Conservation (phyloP, 2,797 vertebrate genomes). For the Brotula barbata region DNA sequence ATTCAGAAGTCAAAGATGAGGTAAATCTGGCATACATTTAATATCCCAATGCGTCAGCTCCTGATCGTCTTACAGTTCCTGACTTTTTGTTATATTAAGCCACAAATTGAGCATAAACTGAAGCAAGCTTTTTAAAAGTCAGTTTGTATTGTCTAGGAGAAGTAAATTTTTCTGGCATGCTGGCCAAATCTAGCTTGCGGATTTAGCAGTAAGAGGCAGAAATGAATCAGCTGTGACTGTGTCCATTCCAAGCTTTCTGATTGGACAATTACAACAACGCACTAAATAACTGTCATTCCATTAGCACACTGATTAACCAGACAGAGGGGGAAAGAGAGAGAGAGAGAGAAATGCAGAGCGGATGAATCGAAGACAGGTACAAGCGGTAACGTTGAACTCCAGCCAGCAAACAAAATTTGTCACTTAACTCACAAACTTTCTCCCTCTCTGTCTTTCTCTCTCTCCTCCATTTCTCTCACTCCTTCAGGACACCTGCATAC, state of each 20-base stretch:
- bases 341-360: slow-evolving; percentile 19
- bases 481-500: slow-evolving; percentile 49
- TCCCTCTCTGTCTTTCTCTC: slow-evolving; percentile 5
- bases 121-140: slow-evolving; percentile 57
- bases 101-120: slow-evolving; percentile 14
- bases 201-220: slow-evolving; percentile 68
- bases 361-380: slow-evolving; percentile 57
- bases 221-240: slow-evolving; percentile 78
- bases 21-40: slow-evolving; percentile 4
- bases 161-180: slow-evolving; percentile 66
- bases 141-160: slow-evolving; percentile 48
- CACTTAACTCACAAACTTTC: slow-evolving; percentile 33
- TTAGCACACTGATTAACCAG: slow-evolving; percentile 81
- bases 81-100: background rate
- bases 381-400: slow-evolving; percentile 52
- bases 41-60: background rate
- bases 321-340: slow-evolving; percentile 58
- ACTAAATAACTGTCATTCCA: slow-evolving; percentile 79
- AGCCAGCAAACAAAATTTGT: slow-evolving; percentile 52
- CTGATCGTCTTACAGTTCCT: background rate
- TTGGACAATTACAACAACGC: slow-evolving; percentile 83
- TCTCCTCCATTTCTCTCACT: slow-evolving; percentile 19
- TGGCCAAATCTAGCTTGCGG: slow-evolving; percentile 70
- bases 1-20: too few relatives aligned
- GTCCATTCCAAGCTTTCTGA: slow-evolving; percentile 79